These are phyloP conservation scores for Xenus cinereus DNA, from an alignment of 2,113 vertebrate species.

Conservation along the genomic window DNA sequence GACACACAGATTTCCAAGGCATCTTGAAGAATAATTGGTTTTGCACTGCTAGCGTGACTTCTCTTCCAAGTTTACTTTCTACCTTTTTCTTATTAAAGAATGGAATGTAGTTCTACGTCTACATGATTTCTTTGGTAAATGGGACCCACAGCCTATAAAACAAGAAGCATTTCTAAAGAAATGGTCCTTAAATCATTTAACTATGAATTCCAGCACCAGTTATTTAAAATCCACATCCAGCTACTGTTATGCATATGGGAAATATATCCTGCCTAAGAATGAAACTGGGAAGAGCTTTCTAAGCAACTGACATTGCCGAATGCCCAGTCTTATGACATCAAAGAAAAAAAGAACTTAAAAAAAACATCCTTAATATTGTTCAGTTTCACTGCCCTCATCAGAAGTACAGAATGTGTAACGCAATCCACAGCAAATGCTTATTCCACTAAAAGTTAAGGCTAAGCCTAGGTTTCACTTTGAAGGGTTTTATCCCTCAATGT, in stretches of 20 bases:
- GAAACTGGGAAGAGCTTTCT: background rate
- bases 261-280: background rate
- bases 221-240: constrained; percentile 37
- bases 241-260: background rate
- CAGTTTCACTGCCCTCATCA: background rate
- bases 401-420: background rate
- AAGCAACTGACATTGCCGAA: background rate
- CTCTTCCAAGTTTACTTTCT: background rate
- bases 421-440: background rate
- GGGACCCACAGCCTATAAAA: constrained; percentile 17
- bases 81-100: background rate
- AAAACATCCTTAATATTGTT: background rate
- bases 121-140: constrained; percentile 49
- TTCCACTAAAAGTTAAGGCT: constrained; percentile 62
- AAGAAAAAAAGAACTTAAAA: background rate
- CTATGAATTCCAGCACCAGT: constrained; percentile 10
- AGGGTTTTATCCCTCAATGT: background rate
- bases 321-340: background rate
- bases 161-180: background rate
- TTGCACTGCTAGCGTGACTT: background rate
- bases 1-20: background rate
- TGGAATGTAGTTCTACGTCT: background rate
- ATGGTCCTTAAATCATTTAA: constrained; percentile 6
- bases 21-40: background rate
- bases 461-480: constrained; percentile 36